Evolutionary conservation across 2,113 vertebrate species (phyloP).

Genomic region (Clarias gariepinus): DNA sequence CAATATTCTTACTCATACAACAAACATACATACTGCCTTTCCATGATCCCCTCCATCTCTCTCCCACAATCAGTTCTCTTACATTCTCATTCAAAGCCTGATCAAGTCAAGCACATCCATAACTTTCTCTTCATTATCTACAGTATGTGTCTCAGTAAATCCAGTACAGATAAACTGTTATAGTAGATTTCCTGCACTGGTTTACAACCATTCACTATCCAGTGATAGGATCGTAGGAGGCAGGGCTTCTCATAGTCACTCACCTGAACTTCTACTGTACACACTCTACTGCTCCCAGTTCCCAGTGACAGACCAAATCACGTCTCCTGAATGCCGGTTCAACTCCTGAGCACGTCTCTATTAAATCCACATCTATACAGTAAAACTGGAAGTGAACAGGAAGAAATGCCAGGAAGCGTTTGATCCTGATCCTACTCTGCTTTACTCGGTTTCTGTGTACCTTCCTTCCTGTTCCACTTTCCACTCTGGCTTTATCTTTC

Average conservation of each 20-base stretch:
- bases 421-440: background rate
- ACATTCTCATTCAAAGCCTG: conserved; percentile 1
- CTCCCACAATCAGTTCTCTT: conserved; percentile 12
- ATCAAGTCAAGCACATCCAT: background rate
- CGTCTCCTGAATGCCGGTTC: conserved; percentile 1
- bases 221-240: no score
- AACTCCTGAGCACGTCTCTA: background rate
- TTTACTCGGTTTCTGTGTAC: background rate
- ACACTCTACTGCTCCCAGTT: conserved; percentile 16
- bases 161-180: background rate
- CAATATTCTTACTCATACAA: background rate
- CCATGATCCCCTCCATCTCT: conserved; percentile 8
- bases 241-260: conserved; percentile 20
- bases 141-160: background rate
- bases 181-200: background rate
- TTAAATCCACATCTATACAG: background rate
- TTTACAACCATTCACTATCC: background rate
- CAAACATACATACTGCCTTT: background rate
- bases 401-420: background rate
- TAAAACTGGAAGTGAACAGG: background rate
- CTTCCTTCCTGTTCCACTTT: background rate
- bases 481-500: background rate
- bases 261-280: conserved; percentile 31
- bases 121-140: background rate
- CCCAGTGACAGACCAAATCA: background rate